These are phyloP conservation scores for Drosophila nigrodunni DNA, from an alignment of 1,140 invertebrate species.

Conservation along the genomic window DNA sequence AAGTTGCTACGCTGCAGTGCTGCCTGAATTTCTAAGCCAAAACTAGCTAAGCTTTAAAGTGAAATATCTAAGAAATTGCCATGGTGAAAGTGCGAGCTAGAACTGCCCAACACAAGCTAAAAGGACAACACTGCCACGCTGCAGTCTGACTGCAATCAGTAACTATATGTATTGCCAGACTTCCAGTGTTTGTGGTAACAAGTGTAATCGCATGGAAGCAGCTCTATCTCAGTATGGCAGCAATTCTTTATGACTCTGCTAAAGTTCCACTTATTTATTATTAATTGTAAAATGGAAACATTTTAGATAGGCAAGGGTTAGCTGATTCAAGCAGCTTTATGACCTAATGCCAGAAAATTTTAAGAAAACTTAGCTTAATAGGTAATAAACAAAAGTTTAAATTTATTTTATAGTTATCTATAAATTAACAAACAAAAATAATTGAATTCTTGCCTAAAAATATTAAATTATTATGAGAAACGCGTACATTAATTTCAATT, in stretches of 20 bases:
- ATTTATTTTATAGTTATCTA: too few species aligned
- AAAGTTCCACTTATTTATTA: conserved; percentile 10
- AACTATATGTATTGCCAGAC: conserved; percentile 1
- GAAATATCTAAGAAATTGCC: too few species aligned
- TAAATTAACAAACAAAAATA: too few species aligned
- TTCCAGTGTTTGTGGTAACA: conserved; percentile 5
- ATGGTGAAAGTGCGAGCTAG: too few species aligned
- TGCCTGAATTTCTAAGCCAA: too few species aligned
- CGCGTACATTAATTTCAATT: not conserved
- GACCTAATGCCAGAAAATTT: too few species aligned
- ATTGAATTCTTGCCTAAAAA: too few species aligned
- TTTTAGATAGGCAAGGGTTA: not conserved
- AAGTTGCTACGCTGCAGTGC: not conserved
- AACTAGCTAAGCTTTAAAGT: too few species aligned
- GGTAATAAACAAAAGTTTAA: too few species aligned
- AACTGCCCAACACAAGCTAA: too few species aligned
- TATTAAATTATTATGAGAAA: not conserved
- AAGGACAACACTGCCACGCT: not conserved
- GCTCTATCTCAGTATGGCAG: conserved; percentile 15
- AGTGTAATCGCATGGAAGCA: conserved; percentile 31
- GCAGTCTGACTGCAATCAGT: conserved; percentile 36
- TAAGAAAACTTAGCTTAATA: too few species aligned
- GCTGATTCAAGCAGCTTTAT: not conserved
- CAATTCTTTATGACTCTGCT: conserved; percentile 17
- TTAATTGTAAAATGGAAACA: conserved; percentile 17